Evolutionary conservation across 2,113 vertebrate species (phyloP), one percentile per base, ranked within the genome.

Genomic region (Scatophagus argus): DNA sequence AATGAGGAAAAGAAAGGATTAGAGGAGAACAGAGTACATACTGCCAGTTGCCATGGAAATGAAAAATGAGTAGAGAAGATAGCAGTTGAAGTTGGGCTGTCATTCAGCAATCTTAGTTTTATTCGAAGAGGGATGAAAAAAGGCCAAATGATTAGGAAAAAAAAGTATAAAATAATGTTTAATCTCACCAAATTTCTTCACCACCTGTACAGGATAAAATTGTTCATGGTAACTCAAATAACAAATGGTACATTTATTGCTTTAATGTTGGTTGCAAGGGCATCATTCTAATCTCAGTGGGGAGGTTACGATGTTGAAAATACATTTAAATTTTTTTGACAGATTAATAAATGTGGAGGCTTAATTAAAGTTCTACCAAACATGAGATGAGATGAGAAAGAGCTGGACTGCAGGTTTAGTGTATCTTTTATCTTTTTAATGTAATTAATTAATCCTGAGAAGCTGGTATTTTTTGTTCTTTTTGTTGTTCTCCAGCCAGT

Each of bases 1-100:
- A 90, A 92, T 84, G 69, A 90, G 81, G 77, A 84, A 76, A 76
- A 69, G 49, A 81, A 85, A 83, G 79, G 73, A 75, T 81, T 80
- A 69, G 71, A 77, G 39, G 56, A 75, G 79, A 81, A 84, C 46
- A 60, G 77, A 75, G 72, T 74, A 55, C 77, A 78, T 52, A 44
- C 52, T 47, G 59, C 38, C n/a, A 83, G 89, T 92, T 84, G 67
- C 84, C 76, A 90, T 91, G 87, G 87, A 89, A 90, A 91, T 87
- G n/a, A 79, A 74, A 79, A 80, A 82, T 68, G 2, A 59, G 36
- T 79, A 71, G 36, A 81, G 36, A 32, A 68, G 76, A 82, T 29
- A 32, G 66, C 44, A 59, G 56, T 85, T 67, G 71, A 83, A 79
- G 49, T 74, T 64, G 46, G 39, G 25, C 32, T n/a, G 25, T 51